Evolutionary conservation across 2,888 invertebrate genomes (phyloP), one percentile per base, ranked within the genome.

Genomic region (Dromius quadrimaculatus): DNA sequence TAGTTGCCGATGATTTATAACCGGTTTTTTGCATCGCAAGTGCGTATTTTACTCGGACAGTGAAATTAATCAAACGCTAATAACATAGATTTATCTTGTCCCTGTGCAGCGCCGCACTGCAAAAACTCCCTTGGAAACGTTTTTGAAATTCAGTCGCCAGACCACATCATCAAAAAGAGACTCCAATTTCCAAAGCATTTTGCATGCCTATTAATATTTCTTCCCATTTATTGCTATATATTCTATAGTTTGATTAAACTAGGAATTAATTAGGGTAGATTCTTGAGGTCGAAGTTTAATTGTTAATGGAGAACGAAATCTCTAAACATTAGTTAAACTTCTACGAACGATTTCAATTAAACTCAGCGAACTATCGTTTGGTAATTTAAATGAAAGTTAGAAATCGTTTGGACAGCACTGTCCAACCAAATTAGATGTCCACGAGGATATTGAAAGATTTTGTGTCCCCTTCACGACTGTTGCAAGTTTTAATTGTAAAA

Each of bases 401-500:
- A 38, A 66, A 66, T 66, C 66, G 57, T 38, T 66, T 41, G 64
- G 38, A 34, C 20, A 47, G 28, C 47, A 64, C 32, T 34, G 34
- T 64, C 66, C 57, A 66, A 66, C 66, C 57, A 66, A 66, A 66
- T 66, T 66, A 66, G 66, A 57, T 66, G 57, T 38, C 38, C 57
- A 13, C 34, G 64, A 36, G 19, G 34, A 2, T 34, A 15, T 11
- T 36, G 59, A 59, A 59, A 59, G 59, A 32, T 47, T 47, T 47
- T 64, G 23, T 64, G 64, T 43, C 45, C 62, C 28, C 64, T 28
- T 45, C 64, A 45, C 45, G 32, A 45, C 47, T 64, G 15, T 32
- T 22, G 22, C 50, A 66, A 66, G 66, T 66, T 66, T 65, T 66
- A 66, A 66, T 66, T 66, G 66, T 57, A 54, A 66, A 66, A 66